Evolutionary conservation across 2,113 vertebrate species (phyloP).

Genomic region (Atlantisia rogersi): DNA sequence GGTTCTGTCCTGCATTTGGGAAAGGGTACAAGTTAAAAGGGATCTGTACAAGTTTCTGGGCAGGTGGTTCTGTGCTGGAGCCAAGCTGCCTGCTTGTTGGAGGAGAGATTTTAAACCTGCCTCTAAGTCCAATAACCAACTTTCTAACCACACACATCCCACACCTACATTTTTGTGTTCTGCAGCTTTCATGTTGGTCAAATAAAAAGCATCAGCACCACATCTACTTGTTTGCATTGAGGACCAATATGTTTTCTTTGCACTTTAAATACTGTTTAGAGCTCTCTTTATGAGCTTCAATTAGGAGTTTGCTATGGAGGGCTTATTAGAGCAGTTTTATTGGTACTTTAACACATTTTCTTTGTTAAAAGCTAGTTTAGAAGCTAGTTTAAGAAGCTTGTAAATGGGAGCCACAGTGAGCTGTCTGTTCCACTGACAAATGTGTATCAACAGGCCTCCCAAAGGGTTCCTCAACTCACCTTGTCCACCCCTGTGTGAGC

Average conservation of each 20-base stretch:
- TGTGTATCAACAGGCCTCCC: constrained; percentile 24
- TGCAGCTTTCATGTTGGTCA: constrained; percentile 26
- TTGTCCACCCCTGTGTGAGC: background rate
- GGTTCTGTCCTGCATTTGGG: background rate
- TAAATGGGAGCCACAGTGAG: constrained; percentile 68
- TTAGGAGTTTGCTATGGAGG: constrained; percentile 70
- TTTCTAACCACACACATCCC: constrained; percentile 31
- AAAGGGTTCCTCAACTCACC: background rate
- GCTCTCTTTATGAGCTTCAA: constrained; percentile 71
- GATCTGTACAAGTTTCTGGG: background rate
- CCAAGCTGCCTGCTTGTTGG: background rate
- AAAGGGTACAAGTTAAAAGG: background rate
- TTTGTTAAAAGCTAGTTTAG: constrained; percentile 79
- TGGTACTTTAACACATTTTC: constrained; percentile 76
- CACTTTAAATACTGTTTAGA: constrained; percentile 65
- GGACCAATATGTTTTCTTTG: constrained; percentile 51
- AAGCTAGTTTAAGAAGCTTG: constrained; percentile 73
- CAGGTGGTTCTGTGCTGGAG: background rate
- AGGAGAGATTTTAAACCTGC: background rate
- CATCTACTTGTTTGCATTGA: constrained; percentile 34
- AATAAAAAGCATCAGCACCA: constrained; percentile 42
- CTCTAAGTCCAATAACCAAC: background rate
- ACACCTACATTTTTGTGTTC: constrained; percentile 13
- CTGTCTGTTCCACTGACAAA: constrained; percentile 61
- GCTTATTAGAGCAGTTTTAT: constrained; percentile 78